These are phyloP conservation scores for Rhadinocentrus ornatus DNA, from an alignment of 2,797 vertebrate species.

Conservation along the genomic window DNA sequence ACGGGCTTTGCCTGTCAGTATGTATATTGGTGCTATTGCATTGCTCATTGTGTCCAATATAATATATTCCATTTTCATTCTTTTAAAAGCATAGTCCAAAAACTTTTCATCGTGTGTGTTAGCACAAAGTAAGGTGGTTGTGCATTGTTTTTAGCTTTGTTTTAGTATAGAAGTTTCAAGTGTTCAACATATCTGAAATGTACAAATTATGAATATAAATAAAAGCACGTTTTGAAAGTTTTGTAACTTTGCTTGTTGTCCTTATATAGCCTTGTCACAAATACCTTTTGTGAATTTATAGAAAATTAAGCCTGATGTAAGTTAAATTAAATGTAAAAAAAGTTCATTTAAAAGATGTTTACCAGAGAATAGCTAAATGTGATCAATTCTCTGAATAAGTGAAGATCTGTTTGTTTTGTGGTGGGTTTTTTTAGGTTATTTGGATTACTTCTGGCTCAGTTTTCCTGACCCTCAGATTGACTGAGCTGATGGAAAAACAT, in stretches of 20 bases:
- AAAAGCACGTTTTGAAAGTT: constrained; percentile 93
- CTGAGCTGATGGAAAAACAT: constrained; percentile 27
- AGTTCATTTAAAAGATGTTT: background rate
- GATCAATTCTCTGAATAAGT: constrained; percentile 14
- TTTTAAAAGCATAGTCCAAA: constrained; percentile 62
- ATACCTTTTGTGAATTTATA: background rate
- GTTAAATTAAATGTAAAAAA: constrained; percentile 2
- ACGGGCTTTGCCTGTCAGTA: constrained; percentile 63
- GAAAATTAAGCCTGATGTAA: background rate
- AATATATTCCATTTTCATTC: constrained; percentile 52
- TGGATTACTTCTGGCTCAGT: constrained; percentile 7
- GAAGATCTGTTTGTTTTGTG: constrained; percentile 20
- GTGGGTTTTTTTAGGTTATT: constrained; percentile 14
- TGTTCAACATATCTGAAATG: constrained; percentile 89
- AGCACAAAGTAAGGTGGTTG: constrained; percentile 74
- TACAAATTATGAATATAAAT: constrained; percentile 90
- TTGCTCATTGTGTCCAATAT: constrained; percentile 57
- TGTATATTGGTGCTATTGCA: constrained; percentile 89
- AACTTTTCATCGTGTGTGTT: constrained; percentile 76
- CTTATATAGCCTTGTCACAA: constrained; percentile 1
- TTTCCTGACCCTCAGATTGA: constrained; percentile 14
- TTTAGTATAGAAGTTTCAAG: constrained; percentile 86
- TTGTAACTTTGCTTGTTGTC: constrained; percentile 83
- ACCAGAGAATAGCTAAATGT: background rate
- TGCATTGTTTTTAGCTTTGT: constrained; percentile 84